Evolutionary conservation across 2,113 vertebrate species (phyloP), one percentile per base, ranked within the genome.

Genomic region (Anthoscopus minutus): DNA sequence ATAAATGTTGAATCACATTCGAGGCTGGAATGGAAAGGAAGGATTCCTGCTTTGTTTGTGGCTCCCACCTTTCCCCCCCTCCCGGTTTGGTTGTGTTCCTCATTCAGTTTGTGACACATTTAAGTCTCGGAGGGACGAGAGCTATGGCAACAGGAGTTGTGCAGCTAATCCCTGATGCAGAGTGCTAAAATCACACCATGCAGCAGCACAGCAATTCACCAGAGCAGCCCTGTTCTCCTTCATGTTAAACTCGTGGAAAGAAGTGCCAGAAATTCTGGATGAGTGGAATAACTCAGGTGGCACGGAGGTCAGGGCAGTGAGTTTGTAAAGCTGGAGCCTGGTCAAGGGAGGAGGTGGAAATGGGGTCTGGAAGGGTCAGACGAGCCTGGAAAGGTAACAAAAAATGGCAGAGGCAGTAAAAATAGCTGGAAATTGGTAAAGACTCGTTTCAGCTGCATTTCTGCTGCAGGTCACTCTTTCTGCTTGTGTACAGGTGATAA

Each of bases 111-210:
- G 78, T 88, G 89, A 58, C 96, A 91, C 24, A 1, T 48, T 44
- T 3, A 9, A 88, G 65, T 71, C 94, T 96, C 92, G 5, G 57
- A 93, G 83, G 95, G 37, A 80, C 33, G 35, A 96, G 84, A 96
- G 84, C 97, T 96, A 96, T 97, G 92, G 94, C 95, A 97, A 97
- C 97, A 95, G 81, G 92, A 92, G 65, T 15, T 92, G 65, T 91
- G 72, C 86, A 84, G 89, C 92, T 92, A 71, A 92, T 95, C 88
- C 91, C 83, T 2, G 31, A 24, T 87, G 86, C 92, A 79, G 77
- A 81, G 71, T n/a, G 83, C 89, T 87, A 22, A 72, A 94, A 93
- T 60, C n/a, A 1, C 45, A 35, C 25, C 23, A 5, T 9, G 35
- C 54, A 61, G 62, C 54, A 66, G 20, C 89, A 47, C 89, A 61